Evolutionary conservation across 2,797 vertebrate species (phyloP), one percentile per base, ranked within the genome.

Genomic region (Dromococcyx pavoninus): DNA sequence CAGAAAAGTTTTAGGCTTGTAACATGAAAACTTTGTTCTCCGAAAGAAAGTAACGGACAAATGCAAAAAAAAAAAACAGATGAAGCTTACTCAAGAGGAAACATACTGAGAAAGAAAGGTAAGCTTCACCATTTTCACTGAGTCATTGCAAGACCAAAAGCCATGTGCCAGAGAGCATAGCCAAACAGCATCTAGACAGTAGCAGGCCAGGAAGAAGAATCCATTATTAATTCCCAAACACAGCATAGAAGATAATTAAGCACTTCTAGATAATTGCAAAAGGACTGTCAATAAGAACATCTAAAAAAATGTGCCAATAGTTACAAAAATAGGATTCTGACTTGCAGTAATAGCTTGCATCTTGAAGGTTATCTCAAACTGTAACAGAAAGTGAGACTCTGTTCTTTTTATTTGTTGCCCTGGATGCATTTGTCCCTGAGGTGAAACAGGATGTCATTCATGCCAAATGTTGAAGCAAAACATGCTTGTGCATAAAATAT

Each of bases 401-500:
- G 24, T 48, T 74, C 48, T 85, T 92, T 87, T 54, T 60, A 54
- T 93, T 65, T 80, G 17, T 39, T 89, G 58, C 30, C 78, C 50
- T 94, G 87, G 39, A 89, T 93, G 46, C 16, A 17, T 91, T 91
- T 9, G 3, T 94, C 92, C 91, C 89, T 43, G 74, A 93, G 88
- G 82, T 72, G 57, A 91, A 93, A 78, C 57, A 80, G 37, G 39
- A 81, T 91, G 41, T 39, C 11, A 82, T 54, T 65, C 65, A 80
- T 53, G 88, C 86, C 96, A 96, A 91, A 85, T 83, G 25, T 30
- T 93, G 88, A 93, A 93, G 33, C 27, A 87, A 91, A 88, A 32
- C 25, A 84, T 61, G 64, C 58, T 87, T 88, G 73, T 91, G 93
- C 64, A 93, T 90, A 91, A 94, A 94, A 92, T 53, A 91, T 83